Percentiles rank a stretch among this genome's conserved stretches.
Conservation (phyloP, 2,888 invertebrate genomes). For the Allygus modestus region DNA sequence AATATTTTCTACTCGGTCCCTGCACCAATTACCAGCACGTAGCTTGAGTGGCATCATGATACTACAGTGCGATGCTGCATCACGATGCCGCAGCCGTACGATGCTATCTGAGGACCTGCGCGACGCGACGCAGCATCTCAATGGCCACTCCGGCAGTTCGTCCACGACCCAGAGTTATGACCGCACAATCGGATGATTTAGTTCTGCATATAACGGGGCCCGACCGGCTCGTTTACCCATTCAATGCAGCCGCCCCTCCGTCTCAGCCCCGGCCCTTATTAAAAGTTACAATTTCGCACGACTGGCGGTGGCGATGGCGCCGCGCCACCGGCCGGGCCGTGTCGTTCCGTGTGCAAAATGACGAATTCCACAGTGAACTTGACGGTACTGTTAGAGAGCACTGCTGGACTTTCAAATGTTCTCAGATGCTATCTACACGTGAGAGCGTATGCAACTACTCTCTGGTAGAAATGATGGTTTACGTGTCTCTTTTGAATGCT, state of each 20-base stretch:
- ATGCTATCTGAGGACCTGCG: conserved; percentile 26
- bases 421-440: conserved; percentile 14
- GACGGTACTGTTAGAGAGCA: conserved; percentile 24
- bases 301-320: background rate
- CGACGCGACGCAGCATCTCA: conserved; percentile 39
- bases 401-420: conserved; percentile 16
- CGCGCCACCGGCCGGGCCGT: too few relatives aligned
- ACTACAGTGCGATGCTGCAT: background rate
- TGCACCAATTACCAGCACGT: conserved; percentile 21
- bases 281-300: conserved; percentile 60
- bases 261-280: conserved; percentile 2
- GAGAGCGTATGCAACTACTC: conserved; percentile 17
- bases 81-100: background rate
- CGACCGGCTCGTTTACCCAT: conserved; percentile 23
- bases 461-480: background rate
- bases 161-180: conserved; percentile 52
- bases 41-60: background rate
- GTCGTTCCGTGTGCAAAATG: conserved; percentile 13
- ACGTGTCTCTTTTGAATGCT: background rate
- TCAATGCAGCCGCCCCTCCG: conserved; percentile 10
- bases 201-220: conserved; percentile 52
- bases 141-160: conserved; percentile 27
- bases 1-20: too few relatives aligned
- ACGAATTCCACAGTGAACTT: background rate
- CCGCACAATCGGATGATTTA: conserved; percentile 49